Evolutionary conservation across 2,113 vertebrate species (phyloP).

Genomic region (Alces alces): DNA sequence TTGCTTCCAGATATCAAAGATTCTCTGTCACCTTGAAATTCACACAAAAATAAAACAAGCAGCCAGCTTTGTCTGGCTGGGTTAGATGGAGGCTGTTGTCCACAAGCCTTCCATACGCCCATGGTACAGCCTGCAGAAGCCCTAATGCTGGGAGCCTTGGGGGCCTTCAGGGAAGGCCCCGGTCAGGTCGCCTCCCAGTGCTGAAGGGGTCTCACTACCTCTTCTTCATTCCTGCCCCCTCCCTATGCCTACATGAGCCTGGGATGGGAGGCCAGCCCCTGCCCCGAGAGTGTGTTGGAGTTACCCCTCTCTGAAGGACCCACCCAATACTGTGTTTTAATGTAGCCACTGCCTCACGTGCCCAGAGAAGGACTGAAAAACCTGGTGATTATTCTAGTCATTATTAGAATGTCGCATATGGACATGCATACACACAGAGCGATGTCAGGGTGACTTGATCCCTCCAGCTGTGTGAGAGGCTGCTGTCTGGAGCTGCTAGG

Average conservation of each 20-base stretch:
- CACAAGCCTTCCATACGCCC: slow-evolving; percentile 68
- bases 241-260: neutral
- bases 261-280: neutral
- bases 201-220: neutral
- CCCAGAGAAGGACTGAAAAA: neutral
- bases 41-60: neutral
- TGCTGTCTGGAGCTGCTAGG: neutral
- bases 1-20: neutral
- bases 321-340: neutral
- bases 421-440: neutral
- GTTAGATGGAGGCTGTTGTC: neutral
- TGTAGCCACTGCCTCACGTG: neutral
- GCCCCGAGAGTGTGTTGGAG: too few species aligned
- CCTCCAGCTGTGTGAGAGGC: rapidly evolving
- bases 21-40: neutral
- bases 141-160: neutral
- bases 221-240: neutral
- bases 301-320: neutral
- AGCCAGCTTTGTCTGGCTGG: neutral
- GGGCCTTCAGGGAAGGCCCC: too few species aligned
- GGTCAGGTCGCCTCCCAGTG: rapidly evolving
- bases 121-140: slow-evolving; percentile 58
- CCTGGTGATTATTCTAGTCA: neutral
- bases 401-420: too few species aligned
- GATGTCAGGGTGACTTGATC: neutral